phyloP scores from a whole-genome alignment of 2,113 vertebrate species.

The Daubentonia madagascariensis region DNA sequence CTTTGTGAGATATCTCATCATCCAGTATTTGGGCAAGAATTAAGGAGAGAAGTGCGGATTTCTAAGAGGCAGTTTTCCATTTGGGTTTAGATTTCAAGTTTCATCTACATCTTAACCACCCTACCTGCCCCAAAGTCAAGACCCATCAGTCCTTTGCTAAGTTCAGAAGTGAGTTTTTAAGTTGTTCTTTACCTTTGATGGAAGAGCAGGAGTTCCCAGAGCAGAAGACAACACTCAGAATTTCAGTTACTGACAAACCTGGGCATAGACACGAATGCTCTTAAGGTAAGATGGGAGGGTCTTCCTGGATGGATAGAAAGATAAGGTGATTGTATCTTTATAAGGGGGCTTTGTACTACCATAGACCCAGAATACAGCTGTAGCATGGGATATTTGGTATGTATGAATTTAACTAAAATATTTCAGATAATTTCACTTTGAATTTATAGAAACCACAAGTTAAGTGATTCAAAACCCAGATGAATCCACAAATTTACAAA shows the following conservation, averaged over 20 bases:
- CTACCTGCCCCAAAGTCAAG: not conserved
- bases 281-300: not conserved
- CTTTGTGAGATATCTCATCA: not conserved
- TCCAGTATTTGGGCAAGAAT: not conserved
- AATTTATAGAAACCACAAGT: constrained; percentile 51
- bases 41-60: constrained; percentile 19
- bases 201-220: not conserved
- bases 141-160: not conserved
- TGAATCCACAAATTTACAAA: constrained; percentile 58
- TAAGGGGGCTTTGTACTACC: not conserved
- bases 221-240: not conserved
- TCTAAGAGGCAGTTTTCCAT: constrained; percentile 24
- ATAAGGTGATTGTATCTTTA: not conserved
- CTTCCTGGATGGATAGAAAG: not conserved
- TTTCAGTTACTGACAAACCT: constrained; percentile 4
- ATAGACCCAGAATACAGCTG: not conserved
- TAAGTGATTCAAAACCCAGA: constrained; percentile 55
- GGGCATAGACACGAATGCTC: not conserved
- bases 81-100: not conserved
- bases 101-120: not conserved
- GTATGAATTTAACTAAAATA: constrained; percentile 43
- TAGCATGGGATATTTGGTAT: not conserved
- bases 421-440: constrained; percentile 53
- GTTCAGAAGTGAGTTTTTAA: not conserved
- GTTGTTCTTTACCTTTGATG: not conserved